Percentiles rank a stretch among this genome's conserved stretches.
Conservation (phyloP, 2,888 invertebrate genomes). For the Agrilus mali region DNA sequence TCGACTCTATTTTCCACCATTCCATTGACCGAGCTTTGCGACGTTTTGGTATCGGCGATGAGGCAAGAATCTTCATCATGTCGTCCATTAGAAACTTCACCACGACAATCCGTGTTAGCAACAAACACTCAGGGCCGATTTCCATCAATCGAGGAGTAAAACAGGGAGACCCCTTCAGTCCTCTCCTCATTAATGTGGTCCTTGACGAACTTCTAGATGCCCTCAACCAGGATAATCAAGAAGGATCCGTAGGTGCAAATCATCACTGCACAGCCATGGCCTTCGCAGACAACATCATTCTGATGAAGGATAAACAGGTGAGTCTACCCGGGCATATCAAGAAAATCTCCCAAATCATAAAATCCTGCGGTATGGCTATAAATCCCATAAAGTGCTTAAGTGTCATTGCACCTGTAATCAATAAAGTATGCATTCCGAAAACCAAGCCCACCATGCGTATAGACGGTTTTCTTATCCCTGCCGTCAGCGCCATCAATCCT, state of each 20-base stretch:
- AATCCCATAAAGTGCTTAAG: conserved; percentile 20
- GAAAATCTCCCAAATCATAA: too few relatives aligned
- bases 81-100: too few relatives aligned
- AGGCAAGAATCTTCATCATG: too few relatives aligned
- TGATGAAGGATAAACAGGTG: too few relatives aligned
- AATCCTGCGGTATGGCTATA: too few relatives aligned
- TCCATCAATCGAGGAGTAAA: too few relatives aligned
- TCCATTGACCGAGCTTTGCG: neutral
- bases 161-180: too few relatives aligned
- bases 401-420: conserved; percentile 20
- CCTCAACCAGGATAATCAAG: neutral
- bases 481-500: conserved; percentile 15
- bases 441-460: conserved; percentile 6
- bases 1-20: neutral
- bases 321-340: too few relatives aligned
- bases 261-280: conserved; percentile 9
- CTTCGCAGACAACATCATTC: conserved; percentile 30
- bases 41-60: too few relatives aligned
- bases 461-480: too few relatives aligned
- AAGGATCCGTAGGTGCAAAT: neutral
- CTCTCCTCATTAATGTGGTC: conserved; percentile 17
- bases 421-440: conserved; percentile 14
- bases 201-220: conserved; percentile 16
- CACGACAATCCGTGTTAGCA: too few relatives aligned
- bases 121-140: too few relatives aligned